A percentile compares a stretch with the other conserved stretches of the same genome.
Evolutionary conservation across 1,140 invertebrate species (phyloP).

Genomic region (Mercenaria mercenaria): DNA sequence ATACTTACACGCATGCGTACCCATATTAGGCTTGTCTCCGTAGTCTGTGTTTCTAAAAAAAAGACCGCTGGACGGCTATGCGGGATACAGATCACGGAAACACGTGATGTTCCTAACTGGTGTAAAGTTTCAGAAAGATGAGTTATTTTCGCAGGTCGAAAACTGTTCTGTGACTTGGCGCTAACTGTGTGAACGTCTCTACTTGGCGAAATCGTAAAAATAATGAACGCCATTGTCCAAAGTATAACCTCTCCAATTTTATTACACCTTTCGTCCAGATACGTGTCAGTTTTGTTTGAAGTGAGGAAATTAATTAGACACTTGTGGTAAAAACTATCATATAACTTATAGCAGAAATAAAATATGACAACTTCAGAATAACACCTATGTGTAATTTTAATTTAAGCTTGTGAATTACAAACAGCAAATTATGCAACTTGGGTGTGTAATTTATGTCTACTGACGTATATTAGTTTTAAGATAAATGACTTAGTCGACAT

Average conservation of each 20-base stretch:
- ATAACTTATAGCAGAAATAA: not conserved
- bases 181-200: not conserved
- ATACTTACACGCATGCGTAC: not conserved
- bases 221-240: conserved; percentile 1
- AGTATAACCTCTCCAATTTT: not conserved
- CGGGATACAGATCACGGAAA: not conserved
- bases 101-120: not conserved
- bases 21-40: not conserved
- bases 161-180: conserved; percentile 44
- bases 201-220: not conserved
- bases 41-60: not conserved
- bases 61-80: not conserved
- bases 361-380: not conserved
- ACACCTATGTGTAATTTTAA: not conserved
- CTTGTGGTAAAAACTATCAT: not conserved
- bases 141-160: conserved; percentile 33
- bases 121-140: conserved; percentile 40
- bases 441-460: not conserved
- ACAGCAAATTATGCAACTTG: not conserved
- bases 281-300: not conserved
- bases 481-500: not conserved
- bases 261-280: not conserved
- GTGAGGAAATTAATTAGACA: conserved; percentile 34
- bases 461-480: not conserved
- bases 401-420: not conserved